Conservation (phyloP, 35 echinoderm and acorn worm species). For the Stichopus chloronotus region DNA sequence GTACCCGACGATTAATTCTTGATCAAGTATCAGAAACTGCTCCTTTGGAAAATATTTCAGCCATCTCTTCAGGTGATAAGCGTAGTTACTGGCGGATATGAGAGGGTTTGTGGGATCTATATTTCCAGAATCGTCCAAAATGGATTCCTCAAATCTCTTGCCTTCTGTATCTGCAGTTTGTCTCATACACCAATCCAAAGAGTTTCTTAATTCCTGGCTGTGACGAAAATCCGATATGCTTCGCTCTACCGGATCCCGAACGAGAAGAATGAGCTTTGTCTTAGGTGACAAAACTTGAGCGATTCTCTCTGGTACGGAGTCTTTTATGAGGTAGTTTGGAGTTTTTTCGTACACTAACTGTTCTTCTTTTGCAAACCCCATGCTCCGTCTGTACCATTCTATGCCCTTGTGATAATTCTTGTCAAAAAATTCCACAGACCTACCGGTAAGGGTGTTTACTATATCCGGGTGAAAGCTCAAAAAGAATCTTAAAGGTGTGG, state of each 20-base stretch:
- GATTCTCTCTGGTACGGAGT: conserved; percentile 58
- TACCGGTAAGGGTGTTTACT: neutral
- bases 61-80: conserved; percentile 81
- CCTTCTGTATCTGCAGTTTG: conserved; percentile 59
- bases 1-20: conserved; percentile 45
- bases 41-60: conserved; percentile 76
- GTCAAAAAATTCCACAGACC: conserved; percentile 67
- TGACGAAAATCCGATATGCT: conserved; percentile 88
- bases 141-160: conserved; percentile 59
- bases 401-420: conserved; percentile 65
- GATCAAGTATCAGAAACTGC: conserved; percentile 60
- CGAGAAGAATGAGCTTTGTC: conserved; percentile 83
- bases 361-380: conserved; percentile 26
- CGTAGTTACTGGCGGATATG: conserved; percentile 72
- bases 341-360: conserved; percentile 69
- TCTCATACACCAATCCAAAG: conserved; percentile 45
- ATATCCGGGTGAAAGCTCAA: conserved; percentile 61
- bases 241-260: conserved; percentile 83
- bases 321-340: conserved; percentile 58
- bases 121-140: conserved; percentile 61
- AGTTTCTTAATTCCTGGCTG: conserved; percentile 58
- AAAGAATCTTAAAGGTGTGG: conserved; percentile 59
- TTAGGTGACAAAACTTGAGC: conserved; percentile 56
- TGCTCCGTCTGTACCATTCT: conserved; percentile 58
- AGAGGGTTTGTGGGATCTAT: conserved; percentile 73